These are phyloP conservation scores for Penaeus monodon DNA, from an alignment of 2,888 invertebrate species.

Conservation along the genomic window DNA sequence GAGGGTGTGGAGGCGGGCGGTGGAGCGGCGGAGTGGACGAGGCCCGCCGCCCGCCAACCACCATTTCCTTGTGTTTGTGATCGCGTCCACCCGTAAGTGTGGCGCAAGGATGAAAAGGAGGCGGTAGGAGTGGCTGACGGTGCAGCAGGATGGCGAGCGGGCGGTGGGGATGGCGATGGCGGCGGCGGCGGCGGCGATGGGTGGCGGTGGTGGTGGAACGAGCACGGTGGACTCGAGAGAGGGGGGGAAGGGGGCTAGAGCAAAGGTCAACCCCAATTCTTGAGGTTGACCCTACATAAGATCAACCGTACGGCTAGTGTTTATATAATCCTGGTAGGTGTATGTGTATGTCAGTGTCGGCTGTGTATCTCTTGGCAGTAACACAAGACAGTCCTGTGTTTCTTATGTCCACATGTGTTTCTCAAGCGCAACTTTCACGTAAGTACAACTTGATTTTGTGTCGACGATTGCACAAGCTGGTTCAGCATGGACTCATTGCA, in stretches of 20 bases:
- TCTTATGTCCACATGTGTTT: conserved; percentile 57
- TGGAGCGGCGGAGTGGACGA: not conserved
- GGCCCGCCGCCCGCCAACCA: not conserved
- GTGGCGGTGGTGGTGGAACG: conserved; percentile 32
- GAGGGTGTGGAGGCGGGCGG: not conserved
- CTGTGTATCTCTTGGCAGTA: conserved; percentile 50
- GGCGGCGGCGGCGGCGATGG: not conserved
- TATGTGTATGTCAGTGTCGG: conserved; percentile 44
- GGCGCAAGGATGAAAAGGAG: too few relatives aligned
- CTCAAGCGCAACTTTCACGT: conserved; percentile 50
- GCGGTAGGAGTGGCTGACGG: too few relatives aligned
- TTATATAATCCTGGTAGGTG: conserved; percentile 11
- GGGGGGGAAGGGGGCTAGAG: conserved; percentile 10
- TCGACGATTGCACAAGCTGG: conserved; percentile 8
- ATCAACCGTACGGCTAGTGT: conserved; percentile 36
- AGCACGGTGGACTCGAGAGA: conserved; percentile 28
- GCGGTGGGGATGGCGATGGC: conserved; percentile 8
- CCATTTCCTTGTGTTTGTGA: too few relatives aligned
- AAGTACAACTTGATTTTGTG: conserved; percentile 26
- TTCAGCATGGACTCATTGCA: not conserved
- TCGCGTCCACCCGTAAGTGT: too few relatives aligned
- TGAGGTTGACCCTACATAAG: conserved; percentile 23
- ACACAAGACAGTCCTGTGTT: conserved; percentile 57
- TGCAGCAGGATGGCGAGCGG: not conserved
- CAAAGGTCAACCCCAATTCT: conserved; percentile 36